Percentiles rank a stretch among this genome's conserved stretches.
These are phyloP conservation scores for Archilochus colubris DNA, from an alignment of 2,113 vertebrate species.

Conservation along the genomic window DNA sequence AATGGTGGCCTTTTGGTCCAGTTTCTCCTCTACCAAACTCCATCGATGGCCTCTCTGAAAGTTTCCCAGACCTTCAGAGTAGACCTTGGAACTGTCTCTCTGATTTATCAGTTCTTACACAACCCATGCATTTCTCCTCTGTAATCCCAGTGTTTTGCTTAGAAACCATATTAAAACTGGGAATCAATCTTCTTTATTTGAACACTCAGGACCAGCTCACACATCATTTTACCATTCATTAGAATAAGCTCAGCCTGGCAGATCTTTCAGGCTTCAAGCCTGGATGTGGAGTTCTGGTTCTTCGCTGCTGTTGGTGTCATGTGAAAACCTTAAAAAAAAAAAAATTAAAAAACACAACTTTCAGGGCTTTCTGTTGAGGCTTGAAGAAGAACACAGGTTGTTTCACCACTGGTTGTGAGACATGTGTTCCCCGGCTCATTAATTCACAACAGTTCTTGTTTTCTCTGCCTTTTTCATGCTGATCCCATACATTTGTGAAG, in stretches of 20 bases:
- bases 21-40: slow-evolving; percentile 1
- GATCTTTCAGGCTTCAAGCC: slow-evolving; percentile 17
- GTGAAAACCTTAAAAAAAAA: not conserved
- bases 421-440: slow-evolving; percentile 62
- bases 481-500: slow-evolving; percentile 51
- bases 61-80: slow-evolving; percentile 62
- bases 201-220: slow-evolving; percentile 51
- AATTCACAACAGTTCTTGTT: slow-evolving; percentile 64
- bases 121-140: slow-evolving; percentile 25
- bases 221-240: slow-evolving; percentile 58
- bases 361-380: not conserved
- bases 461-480: slow-evolving; percentile 60
- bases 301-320: not conserved
- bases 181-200: slow-evolving; percentile 69
- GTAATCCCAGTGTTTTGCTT: slow-evolving; percentile 51
- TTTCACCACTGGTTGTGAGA: slow-evolving; percentile 55
- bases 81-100: slow-evolving; percentile 54
- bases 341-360: not conserved
- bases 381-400: slow-evolving; percentile 60
- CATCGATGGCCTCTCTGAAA: slow-evolving; percentile 19
- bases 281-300: not conserved
- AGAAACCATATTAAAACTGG: not conserved
- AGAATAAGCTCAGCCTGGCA: not conserved
- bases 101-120: slow-evolving; percentile 51
- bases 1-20: not conserved